Base-by-base conservation (phyloP, 1,140 invertebrate genomes). In the Drosophila lini region DNA sequence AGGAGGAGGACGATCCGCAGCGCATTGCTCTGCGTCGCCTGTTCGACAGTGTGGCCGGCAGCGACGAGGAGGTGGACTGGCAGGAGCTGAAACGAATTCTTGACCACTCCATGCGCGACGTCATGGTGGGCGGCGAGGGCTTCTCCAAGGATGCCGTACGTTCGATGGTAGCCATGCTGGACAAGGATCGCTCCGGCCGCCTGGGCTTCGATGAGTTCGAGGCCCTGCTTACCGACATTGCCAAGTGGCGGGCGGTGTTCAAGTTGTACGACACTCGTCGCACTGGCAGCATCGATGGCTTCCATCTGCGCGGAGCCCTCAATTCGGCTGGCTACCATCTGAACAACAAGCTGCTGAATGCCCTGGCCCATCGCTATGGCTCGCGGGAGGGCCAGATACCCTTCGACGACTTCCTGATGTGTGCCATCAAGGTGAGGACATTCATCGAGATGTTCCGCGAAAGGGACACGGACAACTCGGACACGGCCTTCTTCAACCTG, bases 351-450 rank as follows among this genome's bases (percentile, higher is more conserved):
- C 95, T 98, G 38, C 94, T 98, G 19, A 97, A 97, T 92, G 96
- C 97, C 22, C 92, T 99, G 44, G 97, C 97, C 34, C 96, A 98
- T 92, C 95, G 98, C 79, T 99, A 98, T 93, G 96, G 97, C 11
- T 96, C 96, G 61, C 95, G 95, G 67, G 95, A 97, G 65, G 97
- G 97, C 8, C 95, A 95, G 89, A 96, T 99, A 60, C 94, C 96
- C 44, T 99, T 99, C 93, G 97, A 98, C 81, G 98, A 99, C 92
- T 99, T 98, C 93, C 96, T 99, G 70, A 96, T 98, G 95, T 98
- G 98, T 92, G 95, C 97, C 41, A 96, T 98, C 55, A 96, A 97
- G 92, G 93, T 99, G 58, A 98, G 98, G 93, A 96, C 96, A 16
- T 98, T 98, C 96, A 98, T 98, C 92, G 97, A 97, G 92, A 95